Percentiles rank a stretch among this genome's conserved stretches.
These are phyloP conservation scores for Odontocerum albicorne DNA, from an alignment of 2,888 invertebrate species.

Conservation along the genomic window DNA sequence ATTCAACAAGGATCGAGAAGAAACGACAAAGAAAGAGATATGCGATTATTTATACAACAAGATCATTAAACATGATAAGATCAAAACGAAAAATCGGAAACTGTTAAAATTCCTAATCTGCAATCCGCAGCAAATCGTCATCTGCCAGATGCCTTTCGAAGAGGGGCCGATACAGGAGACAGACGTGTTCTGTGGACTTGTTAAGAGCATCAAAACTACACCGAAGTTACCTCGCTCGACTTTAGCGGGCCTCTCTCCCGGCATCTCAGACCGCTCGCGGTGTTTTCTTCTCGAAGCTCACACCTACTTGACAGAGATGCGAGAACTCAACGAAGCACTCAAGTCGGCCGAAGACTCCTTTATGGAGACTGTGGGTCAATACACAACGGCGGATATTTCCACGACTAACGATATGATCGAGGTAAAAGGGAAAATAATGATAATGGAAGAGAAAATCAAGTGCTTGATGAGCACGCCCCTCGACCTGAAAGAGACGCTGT, in stretches of 20 bases:
- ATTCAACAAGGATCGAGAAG: conserved; percentile 1
- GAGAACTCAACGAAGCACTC: not conserved
- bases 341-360: not conserved
- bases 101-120: not conserved
- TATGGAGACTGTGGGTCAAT: not conserved
- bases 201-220: no score
- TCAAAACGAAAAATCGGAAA: not conserved
- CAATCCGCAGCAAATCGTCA: not conserved
- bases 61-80: not conserved
- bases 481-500: not conserved
- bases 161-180: no score
- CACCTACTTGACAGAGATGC: not conserved
- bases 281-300: not conserved
- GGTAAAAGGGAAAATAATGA: not conserved
- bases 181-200: no score
- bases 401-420: not conserved
- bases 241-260: not conserved
- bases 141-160: not conserved
- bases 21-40: not conserved
- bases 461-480: not conserved
- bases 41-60: not conserved
- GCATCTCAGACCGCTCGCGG: not conserved
- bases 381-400: not conserved
- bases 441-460: not conserved
- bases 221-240: no score